These are phyloP conservation scores for Chlorodrepanis virens DNA, from an alignment of 2,113 vertebrate genomes.

Conservation along the genomic window DNA sequence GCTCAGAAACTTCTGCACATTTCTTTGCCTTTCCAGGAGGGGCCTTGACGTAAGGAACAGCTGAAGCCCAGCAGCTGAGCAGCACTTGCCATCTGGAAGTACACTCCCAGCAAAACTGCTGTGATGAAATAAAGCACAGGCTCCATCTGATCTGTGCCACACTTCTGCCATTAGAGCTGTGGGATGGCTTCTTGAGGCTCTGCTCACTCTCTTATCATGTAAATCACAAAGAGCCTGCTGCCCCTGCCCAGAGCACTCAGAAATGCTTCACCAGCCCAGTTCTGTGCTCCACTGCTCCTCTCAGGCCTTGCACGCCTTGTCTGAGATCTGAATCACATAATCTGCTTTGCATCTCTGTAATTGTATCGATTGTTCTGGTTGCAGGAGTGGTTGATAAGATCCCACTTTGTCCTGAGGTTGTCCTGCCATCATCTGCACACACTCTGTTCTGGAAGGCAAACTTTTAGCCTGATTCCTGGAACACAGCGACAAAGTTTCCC, in stretches of 20 bases:
- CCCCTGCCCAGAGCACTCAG: not conserved
- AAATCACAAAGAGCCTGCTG: not conserved
- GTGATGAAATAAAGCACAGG: not conserved
- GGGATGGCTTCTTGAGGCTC: not conserved
- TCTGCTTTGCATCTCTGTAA: not conserved
- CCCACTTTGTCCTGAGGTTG: not conserved
- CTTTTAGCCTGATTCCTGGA: not conserved
- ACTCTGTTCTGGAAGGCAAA: not conserved
- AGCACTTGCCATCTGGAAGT: not conserved
- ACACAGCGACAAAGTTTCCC: not conserved
- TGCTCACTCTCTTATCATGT: too few species aligned
- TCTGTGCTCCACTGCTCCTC: not conserved
- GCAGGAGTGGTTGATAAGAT: not conserved
- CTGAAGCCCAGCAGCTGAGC: not conserved
- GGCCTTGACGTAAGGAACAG: not conserved
- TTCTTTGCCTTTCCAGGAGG: not conserved
- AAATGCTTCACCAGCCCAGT: not conserved
- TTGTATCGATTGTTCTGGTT: fast-evolving
- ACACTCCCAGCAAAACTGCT: not conserved
- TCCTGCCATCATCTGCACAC: not conserved
- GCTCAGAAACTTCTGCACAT: not conserved
- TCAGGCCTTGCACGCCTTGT: not conserved
- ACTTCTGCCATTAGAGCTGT: not conserved
- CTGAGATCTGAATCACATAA: not conserved
- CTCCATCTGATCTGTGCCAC: not conserved